Evolutionary conservation across 2,797 vertebrate species (phyloP), one percentile per base, ranked within the genome.

Genomic region (Distichodus sexfasciatus): DNA sequence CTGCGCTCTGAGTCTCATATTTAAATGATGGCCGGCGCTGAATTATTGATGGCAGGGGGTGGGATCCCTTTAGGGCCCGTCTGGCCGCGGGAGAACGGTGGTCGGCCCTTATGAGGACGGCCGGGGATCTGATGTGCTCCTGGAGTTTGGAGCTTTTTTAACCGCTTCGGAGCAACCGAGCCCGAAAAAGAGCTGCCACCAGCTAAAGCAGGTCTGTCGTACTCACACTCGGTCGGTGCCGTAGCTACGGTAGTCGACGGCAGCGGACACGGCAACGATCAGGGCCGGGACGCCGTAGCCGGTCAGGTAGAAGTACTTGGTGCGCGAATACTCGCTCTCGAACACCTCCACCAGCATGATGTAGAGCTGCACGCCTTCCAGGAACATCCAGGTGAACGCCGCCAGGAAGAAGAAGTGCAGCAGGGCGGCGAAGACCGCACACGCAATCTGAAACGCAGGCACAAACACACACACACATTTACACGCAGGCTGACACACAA

Each of bases 351-450:
- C 95, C 87, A 99, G 90, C 96, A 99, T 98, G 87, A 99, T 98
- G 86, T 99, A 99, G 36, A 99, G 95, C 83, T 99, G 97, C 66
- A 99, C 97, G 0, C 97, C 97, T 84, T 98, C 97, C 87, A 99
- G 87, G 84, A 98, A 98, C 97, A 99, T 99, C 97, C 97, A 99
- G 12, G 96, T 98, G 86, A 99, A 99, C 48, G 97, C 97, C 48
- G 96, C 95, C 92, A 99, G 85, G 90, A 99, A 99, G 92, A 99
- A 99, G 92, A 99, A 99, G 84, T 99, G 97, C 69, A 99, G 91
- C 72, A 99, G 89, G 41, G 96, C 97, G 0, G 96, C 97, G 6
- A 98, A 98, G 59, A 98, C 94, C 0, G 97, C 96, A 77, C 97
- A 99, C 69, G 94, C 95, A 57, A 99, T 97, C 97, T 99, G 87